Evolutionary conservation across 2,888 invertebrate genomes (phyloP).

Genomic region (Hypomecis punctinalis): DNA sequence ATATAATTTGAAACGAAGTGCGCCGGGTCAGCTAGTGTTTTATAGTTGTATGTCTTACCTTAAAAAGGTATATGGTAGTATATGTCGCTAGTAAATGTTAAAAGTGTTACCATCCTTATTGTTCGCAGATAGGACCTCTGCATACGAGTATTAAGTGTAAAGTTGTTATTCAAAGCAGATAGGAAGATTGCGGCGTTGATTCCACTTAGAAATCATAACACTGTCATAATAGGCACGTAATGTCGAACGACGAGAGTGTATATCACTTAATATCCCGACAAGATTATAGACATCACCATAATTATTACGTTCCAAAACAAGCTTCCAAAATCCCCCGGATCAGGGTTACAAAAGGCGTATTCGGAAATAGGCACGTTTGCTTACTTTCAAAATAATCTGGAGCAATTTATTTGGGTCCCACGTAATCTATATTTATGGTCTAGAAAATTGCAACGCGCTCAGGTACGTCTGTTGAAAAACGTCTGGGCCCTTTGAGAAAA

Average conservation of each 20-base stretch:
- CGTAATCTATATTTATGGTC: conserved; percentile 22
- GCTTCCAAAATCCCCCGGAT: conserved; percentile 10
- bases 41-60: no score
- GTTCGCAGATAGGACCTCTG: no score
- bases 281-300: conserved; percentile 16
- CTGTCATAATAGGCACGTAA: conserved; percentile 5
- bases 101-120: no score
- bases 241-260: conserved; percentile 4
- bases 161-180: neutral
- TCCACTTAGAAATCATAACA: neutral
- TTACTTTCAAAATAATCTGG: conserved; percentile 3
- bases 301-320: conserved; percentile 11
- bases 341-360: conserved; percentile 2
- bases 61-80: no score
- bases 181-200: neutral
- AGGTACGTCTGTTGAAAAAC: conserved; percentile 1
- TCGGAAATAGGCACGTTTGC: conserved; percentile 11
- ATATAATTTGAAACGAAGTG: no score
- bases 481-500: conserved; percentile 8
- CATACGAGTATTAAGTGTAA: no score
- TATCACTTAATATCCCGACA: conserved; percentile 9
- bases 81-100: no score
- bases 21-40: no score
- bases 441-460: conserved; percentile 18
- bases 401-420: conserved; percentile 21